Evolutionary conservation across 2,888 invertebrate species (phyloP).

Genomic region (Hemicrepidius hirtus): DNA sequence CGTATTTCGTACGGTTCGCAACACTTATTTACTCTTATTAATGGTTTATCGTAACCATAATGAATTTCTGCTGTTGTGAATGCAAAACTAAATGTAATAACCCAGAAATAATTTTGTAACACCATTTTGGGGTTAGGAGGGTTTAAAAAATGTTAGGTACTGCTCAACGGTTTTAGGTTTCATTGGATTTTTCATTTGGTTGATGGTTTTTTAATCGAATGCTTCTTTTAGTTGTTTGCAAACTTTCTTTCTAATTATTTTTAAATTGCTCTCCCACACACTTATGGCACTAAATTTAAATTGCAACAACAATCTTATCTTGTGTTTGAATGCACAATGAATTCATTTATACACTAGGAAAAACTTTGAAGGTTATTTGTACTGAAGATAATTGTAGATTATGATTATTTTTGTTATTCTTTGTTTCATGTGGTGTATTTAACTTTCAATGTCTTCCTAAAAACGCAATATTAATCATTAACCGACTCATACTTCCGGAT

Average conservation of each 20-base stretch:
- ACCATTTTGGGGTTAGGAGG: constrained; percentile 24
- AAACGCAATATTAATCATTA: constrained; percentile 5
- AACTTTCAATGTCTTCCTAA: constrained; percentile 9
- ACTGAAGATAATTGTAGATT: neutral
- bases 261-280: neutral
- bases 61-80: neutral
- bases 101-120: constrained; percentile 18
- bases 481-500: constrained; percentile 20
- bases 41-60: constrained; percentile 28
- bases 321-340: neutral
- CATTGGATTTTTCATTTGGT: constrained; percentile 23
- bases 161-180: neutral
- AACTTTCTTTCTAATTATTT: neutral
- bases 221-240: neutral
- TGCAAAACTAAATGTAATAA: constrained; percentile 20
- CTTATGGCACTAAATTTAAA: constrained; percentile 12
- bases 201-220: no score
- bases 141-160: neutral
- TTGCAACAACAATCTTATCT: neutral
- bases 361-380: neutral
- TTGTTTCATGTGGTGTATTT: constrained; percentile 1
- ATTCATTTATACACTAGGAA: neutral
- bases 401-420: neutral
- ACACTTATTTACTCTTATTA: constrained; percentile 82
- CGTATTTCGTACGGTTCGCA: constrained; percentile 84